Conservation (phyloP, 1,140 invertebrate species). For the Phenacoccus solenopsis region DNA sequence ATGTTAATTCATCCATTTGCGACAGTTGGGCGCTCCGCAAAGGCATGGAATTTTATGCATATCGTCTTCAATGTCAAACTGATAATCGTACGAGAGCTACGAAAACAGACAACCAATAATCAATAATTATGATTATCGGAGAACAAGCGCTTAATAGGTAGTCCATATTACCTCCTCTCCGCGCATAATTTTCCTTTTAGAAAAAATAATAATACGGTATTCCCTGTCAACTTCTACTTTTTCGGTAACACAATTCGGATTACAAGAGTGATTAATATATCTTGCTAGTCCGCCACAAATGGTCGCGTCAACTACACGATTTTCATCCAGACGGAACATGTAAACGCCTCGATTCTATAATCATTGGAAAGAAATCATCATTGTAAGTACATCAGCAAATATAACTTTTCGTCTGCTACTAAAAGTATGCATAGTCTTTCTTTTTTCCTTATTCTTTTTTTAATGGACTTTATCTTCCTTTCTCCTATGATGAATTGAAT, state of each 20-base stretch:
- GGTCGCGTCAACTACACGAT: slow-evolving; percentile 96
- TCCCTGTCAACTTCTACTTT: slow-evolving; percentile 94
- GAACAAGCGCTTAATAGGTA: neutral
- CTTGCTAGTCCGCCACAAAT: slow-evolving; percentile 91
- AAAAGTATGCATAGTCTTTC: too few relatives aligned
- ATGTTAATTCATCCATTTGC: slow-evolving; percentile 98
- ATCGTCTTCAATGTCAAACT: slow-evolving; percentile 99
- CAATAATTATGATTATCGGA: too few relatives aligned
- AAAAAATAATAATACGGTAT: slow-evolving; percentile 94
- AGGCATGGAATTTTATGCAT: slow-evolving; percentile 97
- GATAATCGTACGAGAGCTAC: slow-evolving; percentile 97
- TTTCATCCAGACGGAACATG: slow-evolving; percentile 98
- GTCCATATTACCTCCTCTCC: slow-evolving; percentile 81
- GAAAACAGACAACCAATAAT: slow-evolving; percentile 31
- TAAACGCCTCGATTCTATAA: slow-evolving; percentile 95
- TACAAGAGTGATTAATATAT: slow-evolving; percentile 98
- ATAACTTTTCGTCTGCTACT: too few relatives aligned
- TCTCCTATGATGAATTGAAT: too few relatives aligned
- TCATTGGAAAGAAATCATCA: too few relatives aligned
- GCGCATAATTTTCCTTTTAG: slow-evolving; percentile 83
- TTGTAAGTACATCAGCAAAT: too few relatives aligned
- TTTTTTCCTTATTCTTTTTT: too few relatives aligned
- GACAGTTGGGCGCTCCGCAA: slow-evolving; percentile 94
- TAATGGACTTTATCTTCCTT: too few relatives aligned
- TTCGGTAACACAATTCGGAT: slow-evolving; percentile 98